A percentile compares a stretch with the other conserved stretches of the same genome.
Evolutionary conservation across 2,113 vertebrate species (phyloP).

Genomic region (Pandion haliaetus): DNA sequence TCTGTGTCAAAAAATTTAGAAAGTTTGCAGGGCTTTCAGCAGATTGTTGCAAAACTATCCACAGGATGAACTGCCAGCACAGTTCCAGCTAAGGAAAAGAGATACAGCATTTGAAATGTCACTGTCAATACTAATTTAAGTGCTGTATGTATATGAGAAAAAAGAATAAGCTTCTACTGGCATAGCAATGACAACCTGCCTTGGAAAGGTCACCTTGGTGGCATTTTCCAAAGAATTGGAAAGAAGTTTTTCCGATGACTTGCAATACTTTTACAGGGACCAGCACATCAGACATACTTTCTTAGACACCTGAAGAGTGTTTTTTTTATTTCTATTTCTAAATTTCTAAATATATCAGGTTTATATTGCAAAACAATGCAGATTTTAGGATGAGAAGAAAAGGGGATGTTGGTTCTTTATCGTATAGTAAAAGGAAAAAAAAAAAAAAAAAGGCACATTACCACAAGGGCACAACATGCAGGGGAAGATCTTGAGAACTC

Average conservation of each 20-base stretch:
- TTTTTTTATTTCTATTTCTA: neutral
- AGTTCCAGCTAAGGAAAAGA: neutral
- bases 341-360: neutral
- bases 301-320: accelerated
- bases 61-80: neutral
- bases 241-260: neutral
- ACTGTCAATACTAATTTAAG: neutral
- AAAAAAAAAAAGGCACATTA: neutral
- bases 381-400: neutral
- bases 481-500: neutral
- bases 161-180: neutral
- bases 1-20: neutral
- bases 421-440: neutral
- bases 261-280: neutral
- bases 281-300: neutral
- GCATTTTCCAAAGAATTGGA: neutral
- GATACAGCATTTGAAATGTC: neutral
- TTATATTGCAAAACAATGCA: neutral
- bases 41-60: neutral
- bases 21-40: neutral
- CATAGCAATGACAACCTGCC: neutral
- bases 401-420: accelerated
- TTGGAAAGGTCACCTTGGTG: neutral
- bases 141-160: neutral
- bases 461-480: accelerated